A percentile compares a stretch with the other conserved stretches of the same genome.
phyloP scores from a whole-genome alignment of 35 echinoderm and acorn worm genomes.

The Apostichopus californicus region DNA sequence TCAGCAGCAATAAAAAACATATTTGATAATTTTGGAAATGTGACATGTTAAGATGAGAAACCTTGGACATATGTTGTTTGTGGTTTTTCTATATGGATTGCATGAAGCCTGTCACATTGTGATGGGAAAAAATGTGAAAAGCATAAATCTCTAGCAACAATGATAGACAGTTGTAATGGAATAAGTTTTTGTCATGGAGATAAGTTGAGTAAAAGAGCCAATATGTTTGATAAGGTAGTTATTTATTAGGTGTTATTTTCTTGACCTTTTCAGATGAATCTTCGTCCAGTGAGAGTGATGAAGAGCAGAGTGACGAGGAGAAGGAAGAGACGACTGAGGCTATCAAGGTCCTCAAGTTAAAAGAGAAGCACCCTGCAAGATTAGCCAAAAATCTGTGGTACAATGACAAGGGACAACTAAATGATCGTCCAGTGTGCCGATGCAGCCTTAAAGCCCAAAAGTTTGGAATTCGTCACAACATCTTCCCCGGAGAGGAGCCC shows the following conservation, averaged over 20 bases:
- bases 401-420: slow-evolving; percentile 87
- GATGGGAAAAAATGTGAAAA: too few species aligned
- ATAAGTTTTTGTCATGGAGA: too few species aligned
- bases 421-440: slow-evolving; percentile 88
- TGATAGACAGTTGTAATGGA: too few species aligned
- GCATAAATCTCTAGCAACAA: too few species aligned
- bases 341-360: slow-evolving; percentile 41
- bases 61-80: too few species aligned
- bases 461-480: slow-evolving; percentile 90
- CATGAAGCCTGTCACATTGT: too few species aligned
- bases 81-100: too few species aligned
- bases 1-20: too few species aligned
- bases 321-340: slow-evolving; percentile 27
- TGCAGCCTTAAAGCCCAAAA: slow-evolving; percentile 76
- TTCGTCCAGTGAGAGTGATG: slow-evolving; percentile 18
- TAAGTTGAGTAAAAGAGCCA: too few species aligned
- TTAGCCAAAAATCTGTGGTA: slow-evolving; percentile 90
- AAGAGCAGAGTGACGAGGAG: slow-evolving; percentile 53
- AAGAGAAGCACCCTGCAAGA: slow-evolving; percentile 73
- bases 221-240: too few species aligned
- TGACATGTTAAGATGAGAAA: too few species aligned
- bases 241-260: background rate
- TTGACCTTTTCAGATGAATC: background rate
- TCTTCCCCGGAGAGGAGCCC: slow-evolving; percentile 86
- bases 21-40: too few species aligned